These are phyloP conservation scores for Nomada ruficornis DNA, from an alignment of 2,888 invertebrate genomes.

Conservation along the genomic window DNA sequence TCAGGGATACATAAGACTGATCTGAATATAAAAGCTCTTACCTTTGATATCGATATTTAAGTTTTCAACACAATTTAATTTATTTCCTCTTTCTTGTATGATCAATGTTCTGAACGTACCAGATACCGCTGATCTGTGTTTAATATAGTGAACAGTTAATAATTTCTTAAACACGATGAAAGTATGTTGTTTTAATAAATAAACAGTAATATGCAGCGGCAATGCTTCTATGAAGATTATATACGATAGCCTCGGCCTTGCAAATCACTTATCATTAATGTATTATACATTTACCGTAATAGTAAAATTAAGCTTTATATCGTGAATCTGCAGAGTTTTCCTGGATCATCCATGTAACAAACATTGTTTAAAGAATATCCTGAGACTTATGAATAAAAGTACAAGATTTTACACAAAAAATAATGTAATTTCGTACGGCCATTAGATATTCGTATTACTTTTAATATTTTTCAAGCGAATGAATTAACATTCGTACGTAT, in stretches of 20 bases:
- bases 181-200: conserved; percentile 27
- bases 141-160: neutral
- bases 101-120: conserved; percentile 23
- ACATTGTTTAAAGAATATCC: conserved; percentile 35
- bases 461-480: too few relatives aligned
- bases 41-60: conserved; percentile 45
- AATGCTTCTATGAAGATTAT: neutral
- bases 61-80: conserved; percentile 35
- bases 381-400: conserved; percentile 37
- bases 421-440: neutral
- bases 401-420: conserved; percentile 37
- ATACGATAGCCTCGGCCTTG: conserved; percentile 16
- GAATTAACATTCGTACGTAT: too few relatives aligned
- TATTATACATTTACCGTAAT: conserved; percentile 30
- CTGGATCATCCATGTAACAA: conserved; percentile 34
- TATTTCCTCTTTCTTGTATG: conserved; percentile 31
- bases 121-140: conserved; percentile 1
- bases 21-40: conserved; percentile 32
- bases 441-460: neutral
- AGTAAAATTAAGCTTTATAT: conserved; percentile 39
- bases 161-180: conserved; percentile 31
- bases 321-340: conserved; percentile 31
- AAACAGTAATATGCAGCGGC: conserved; percentile 9
- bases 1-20: conserved; percentile 59
- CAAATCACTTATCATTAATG: conserved; percentile 15